phyloP scores from a whole-genome alignment of 2,888 invertebrate genomes.

The Trichopria drosophilae region DNA sequence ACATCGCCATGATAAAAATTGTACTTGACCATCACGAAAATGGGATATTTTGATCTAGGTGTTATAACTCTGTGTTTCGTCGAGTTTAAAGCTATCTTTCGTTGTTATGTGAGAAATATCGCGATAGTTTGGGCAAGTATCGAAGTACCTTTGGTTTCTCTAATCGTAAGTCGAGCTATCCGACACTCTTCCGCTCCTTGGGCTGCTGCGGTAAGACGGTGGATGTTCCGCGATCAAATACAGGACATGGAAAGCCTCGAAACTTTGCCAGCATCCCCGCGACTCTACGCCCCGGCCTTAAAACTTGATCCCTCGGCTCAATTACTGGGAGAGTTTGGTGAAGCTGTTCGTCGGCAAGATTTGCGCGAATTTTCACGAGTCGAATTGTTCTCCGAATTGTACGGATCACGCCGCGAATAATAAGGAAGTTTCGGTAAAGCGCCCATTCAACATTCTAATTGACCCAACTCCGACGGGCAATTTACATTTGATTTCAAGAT shows the following conservation, averaged over 20 bases:
- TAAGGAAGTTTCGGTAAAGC: conserved; percentile 25
- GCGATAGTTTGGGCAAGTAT: too few relatives aligned
- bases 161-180: not conserved
- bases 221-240: conserved; percentile 39
- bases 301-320: conserved; percentile 45
- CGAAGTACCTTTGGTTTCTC: too few relatives aligned
- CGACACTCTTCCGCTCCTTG: conserved; percentile 4
- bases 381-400: conserved; percentile 25
- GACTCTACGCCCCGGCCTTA: conserved; percentile 11
- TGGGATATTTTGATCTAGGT: too few relatives aligned
- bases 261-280: conserved; percentile 36
- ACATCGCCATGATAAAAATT: too few relatives aligned
- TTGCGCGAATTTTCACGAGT: conserved; percentile 4
- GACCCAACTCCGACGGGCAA: conserved; percentile 13
- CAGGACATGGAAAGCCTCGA: conserved; percentile 38
- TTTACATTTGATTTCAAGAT: conserved; percentile 8
- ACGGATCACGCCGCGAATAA: conserved; percentile 27
- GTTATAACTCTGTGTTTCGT: too few relatives aligned
- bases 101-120: too few relatives aligned
- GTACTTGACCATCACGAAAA: too few relatives aligned
- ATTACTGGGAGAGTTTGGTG: conserved; percentile 39
- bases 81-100: too few relatives aligned
- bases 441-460: conserved; percentile 32
- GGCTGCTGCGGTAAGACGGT: conserved; percentile 28
- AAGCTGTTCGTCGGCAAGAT: conserved; percentile 16